Evolutionary conservation across 2,797 vertebrate species (phyloP).

Genomic region (Pitangus sulphuratus): DNA sequence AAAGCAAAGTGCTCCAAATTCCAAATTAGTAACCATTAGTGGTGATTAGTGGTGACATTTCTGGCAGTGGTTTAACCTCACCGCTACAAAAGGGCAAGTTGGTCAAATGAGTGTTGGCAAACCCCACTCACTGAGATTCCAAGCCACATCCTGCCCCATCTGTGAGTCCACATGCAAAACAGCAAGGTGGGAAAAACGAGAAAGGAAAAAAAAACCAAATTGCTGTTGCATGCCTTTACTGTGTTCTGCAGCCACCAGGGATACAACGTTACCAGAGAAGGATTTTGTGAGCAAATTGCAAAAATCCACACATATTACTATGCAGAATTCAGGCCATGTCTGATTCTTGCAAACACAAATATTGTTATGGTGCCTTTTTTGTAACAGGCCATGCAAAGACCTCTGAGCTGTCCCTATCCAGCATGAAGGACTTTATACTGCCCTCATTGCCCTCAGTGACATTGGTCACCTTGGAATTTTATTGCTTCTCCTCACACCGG

Average conservation of each 20-base stretch:
- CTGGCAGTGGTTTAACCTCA: slow-evolving; percentile 29
- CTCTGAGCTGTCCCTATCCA: not conserved
- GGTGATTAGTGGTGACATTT: not conserved
- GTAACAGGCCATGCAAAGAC: not conserved
- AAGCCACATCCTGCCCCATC: not conserved
- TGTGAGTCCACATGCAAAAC: not conserved
- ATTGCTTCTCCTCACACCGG: not conserved
- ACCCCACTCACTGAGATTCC: not conserved
- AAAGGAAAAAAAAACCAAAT: not conserved
- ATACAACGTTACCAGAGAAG: not conserved
- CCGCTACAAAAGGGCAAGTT: not conserved
- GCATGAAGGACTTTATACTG: not conserved
- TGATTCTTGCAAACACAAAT: not conserved
- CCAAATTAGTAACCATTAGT: not conserved
- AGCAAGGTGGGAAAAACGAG: not conserved
- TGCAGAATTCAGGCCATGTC: not conserved
- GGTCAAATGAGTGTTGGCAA: slow-evolving; percentile 27
- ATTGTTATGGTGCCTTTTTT: not conserved
- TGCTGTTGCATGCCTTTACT: not conserved
- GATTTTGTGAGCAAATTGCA: not conserved
- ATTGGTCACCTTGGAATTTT: not conserved
- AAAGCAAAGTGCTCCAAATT: not conserved
- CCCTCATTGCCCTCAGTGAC: not conserved
- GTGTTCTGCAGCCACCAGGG: not conserved
- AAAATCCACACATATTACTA: not conserved